Evolutionary conservation across 2,888 invertebrate species (phyloP), one percentile per base, ranked within the genome.

Genomic region (Leptinotarsa rubiginosa): DNA sequence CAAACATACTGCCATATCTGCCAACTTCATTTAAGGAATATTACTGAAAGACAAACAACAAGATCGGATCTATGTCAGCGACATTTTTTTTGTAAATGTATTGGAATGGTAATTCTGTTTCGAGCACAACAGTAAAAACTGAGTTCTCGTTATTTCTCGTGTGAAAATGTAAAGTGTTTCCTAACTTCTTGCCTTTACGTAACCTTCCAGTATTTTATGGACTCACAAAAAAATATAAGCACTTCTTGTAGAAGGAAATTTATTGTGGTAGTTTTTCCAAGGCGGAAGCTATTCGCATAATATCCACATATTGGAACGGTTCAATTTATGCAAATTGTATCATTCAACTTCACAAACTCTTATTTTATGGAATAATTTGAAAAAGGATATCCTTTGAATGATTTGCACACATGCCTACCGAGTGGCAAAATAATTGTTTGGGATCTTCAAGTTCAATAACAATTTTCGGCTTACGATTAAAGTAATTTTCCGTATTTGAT

Each of bases 291-390:
- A 62, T 41, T 62, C 31, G 41, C 41, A 62, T 62, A 62, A 62
- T 62, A 31, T 62, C 3, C 62, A 16, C 62, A 62, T 62, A 31
- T 62, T n/a, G 16, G 16, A 41, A 41, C 41, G 62, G 62, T 62
- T 62, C 62, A 62, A 62, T 31, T 41, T 62, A 62, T 62, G 62
- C 31, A 62, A 41, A 62, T 62, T 62, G n/a, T 62, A 31, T n/a
- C 16, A 62, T 62, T 62, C 7, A 25, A 18, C 62, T 62, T 31
- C 25, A 62, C 62, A 62, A 25, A 62, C 16, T 62, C 25, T 62
- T 16, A 31, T 62, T 31, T 16, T 31, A 62, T 31, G 62, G 31
- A 62, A 62, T 62, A 62, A 16, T 62, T 31, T 20, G 7, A 10
- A 20, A 56, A 15, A 20, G 2, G 0, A 20, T 4, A 20, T 0